Conservation (phyloP, 92 coral and sea anemone genomes). For the Muricea muricata region DNA sequence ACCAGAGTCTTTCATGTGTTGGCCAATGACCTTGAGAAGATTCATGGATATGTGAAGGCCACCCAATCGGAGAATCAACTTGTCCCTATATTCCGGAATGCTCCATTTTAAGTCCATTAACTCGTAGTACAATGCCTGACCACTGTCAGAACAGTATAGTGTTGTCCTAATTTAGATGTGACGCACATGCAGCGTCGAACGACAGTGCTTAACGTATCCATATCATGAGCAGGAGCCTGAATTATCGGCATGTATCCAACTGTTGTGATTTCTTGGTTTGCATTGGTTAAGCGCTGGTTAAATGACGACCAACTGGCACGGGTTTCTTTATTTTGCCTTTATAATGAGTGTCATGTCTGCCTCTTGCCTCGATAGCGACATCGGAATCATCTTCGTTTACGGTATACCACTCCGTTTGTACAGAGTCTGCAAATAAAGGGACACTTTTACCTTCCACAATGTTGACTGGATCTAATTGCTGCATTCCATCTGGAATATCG, state of each 20-base stretch:
- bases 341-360: no score
- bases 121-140: not conserved
- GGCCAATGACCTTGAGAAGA: slow-evolving; percentile 45
- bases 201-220: slow-evolving; percentile 37
- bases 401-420: slow-evolving; percentile 27
- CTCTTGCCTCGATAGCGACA: not conserved
- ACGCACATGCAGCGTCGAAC: not conserved
- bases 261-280: slow-evolving; percentile 36
- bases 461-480: slow-evolving; percentile 25
- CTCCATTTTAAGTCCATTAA: slow-evolving; percentile 11
- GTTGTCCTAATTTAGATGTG: not conserved
- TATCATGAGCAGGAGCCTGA: slow-evolving; percentile 38
- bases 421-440: not conserved
- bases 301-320: slow-evolving; percentile 48
- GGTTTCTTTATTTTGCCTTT: slow-evolving; percentile 18
- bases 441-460: not conserved
- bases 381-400: not conserved
- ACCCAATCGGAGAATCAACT: slow-evolving; percentile 48
- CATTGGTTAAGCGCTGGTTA: slow-evolving; percentile 59
- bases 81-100: slow-evolving; percentile 14
- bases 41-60: slow-evolving; percentile 65
- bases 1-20: slow-evolving; percentile 34
- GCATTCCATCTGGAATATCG: slow-evolving; percentile 6
- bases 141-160: not conserved
- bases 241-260: slow-evolving; percentile 53